Percentiles rank a stretch among this genome's conserved stretches.
These are phyloP conservation scores for Heterodera carotae DNA, from an alignment of 1,140 invertebrate genomes.

Conservation along the genomic window DNA sequence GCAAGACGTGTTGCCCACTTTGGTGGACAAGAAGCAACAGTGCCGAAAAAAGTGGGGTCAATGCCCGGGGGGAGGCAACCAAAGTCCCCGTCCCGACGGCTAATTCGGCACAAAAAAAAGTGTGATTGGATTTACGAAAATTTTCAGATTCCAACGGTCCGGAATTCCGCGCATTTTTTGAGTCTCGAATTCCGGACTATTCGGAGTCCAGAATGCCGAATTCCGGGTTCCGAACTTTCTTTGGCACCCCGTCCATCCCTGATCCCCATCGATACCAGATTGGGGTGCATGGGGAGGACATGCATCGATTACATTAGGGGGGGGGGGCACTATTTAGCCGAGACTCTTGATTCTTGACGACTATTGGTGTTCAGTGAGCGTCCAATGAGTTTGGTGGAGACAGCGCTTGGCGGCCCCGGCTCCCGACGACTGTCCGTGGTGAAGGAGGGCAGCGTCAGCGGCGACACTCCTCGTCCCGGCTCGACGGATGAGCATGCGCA, in stretches of 20 bases:
- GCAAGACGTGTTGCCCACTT: conserved; percentile 6
- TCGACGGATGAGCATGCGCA: not conserved
- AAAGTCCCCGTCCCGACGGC: too few species aligned
- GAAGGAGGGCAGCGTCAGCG: conserved; percentile 8
- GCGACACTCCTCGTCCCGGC: not conserved
- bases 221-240: too few species aligned
- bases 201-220: too few species aligned
- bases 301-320: too few species aligned
- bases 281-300: too few species aligned
- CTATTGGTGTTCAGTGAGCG: conserved; percentile 10
- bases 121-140: not conserved
- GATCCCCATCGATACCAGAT: too few species aligned
- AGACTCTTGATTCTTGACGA: too few species aligned
- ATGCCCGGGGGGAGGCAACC: not conserved
- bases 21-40: not conserved
- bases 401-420: not conserved
- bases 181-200: too few species aligned
- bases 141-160: not conserved
- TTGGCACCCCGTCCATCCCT: too few species aligned
- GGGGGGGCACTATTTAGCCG: too few species aligned
- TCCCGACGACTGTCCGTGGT: not conserved
- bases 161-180: too few species aligned
- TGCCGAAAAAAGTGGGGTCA: not conserved
- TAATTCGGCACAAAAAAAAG: too few species aligned
- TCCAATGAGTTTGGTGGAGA: conserved; percentile 24